Conservation (phyloP, 2,797 vertebrate species). For the Gymnodraco acuticeps region DNA sequence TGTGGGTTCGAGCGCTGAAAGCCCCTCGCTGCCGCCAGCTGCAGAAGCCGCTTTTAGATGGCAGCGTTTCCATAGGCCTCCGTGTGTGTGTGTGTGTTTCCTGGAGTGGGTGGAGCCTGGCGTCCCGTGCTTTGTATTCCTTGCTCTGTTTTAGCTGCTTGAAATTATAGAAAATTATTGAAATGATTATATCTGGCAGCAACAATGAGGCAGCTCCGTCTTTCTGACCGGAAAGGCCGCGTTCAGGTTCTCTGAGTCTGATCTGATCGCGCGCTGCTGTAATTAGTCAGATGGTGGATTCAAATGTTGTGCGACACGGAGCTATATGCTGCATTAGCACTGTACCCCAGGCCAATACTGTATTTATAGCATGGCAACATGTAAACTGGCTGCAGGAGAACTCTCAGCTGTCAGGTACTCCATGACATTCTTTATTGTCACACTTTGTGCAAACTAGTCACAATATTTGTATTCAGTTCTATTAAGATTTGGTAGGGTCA, state of each 20-base stretch:
- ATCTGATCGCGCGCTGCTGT: slow-evolving; percentile 37
- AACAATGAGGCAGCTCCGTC: slow-evolving; percentile 84
- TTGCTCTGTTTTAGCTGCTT: slow-evolving; percentile 93
- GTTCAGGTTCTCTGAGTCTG: slow-evolving; percentile 61
- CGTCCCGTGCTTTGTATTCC: slow-evolving; percentile 88
- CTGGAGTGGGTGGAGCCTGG: slow-evolving; percentile 46
- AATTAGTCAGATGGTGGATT: slow-evolving; percentile 77
- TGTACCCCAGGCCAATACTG: slow-evolving; percentile 36
- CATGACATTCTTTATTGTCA: background rate
- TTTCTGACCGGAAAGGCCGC: slow-evolving; percentile 79
- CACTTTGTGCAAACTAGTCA: background rate
- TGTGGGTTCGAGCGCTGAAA: slow-evolving; percentile 91
- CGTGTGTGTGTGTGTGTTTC: background rate
- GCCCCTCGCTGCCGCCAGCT: slow-evolving; percentile 93
- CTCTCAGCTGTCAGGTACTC: slow-evolving; percentile 6
- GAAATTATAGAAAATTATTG: slow-evolving; percentile 90
- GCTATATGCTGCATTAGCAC: slow-evolving; percentile 48
- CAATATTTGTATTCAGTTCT: background rate
- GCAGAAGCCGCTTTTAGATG: slow-evolving; percentile 95
- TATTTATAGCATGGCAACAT: slow-evolving; percentile 51
- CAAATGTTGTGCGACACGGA: slow-evolving; percentile 68
- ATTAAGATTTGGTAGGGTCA: background rate
- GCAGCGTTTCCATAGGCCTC: slow-evolving; percentile 74
- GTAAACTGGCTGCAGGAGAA: slow-evolving; percentile 13
- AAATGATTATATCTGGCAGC: slow-evolving; percentile 88